Evolutionary conservation across 2,797 vertebrate genomes (phyloP).

Genomic region (Lepus oiostolus): DNA sequence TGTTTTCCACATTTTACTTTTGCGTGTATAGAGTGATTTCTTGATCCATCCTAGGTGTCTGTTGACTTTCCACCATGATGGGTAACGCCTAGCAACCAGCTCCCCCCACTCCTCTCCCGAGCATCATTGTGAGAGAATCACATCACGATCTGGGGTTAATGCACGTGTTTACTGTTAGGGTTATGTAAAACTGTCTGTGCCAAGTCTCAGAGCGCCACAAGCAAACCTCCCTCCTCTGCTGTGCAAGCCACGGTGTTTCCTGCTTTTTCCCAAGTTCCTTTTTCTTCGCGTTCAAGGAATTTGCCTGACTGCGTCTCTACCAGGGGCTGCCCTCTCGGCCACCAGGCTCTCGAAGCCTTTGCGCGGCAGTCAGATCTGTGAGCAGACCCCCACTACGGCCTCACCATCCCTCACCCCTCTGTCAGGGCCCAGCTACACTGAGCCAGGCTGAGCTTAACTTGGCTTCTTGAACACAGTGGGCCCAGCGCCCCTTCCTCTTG

Average conservation of each 20-base stretch:
- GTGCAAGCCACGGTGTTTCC: neutral
- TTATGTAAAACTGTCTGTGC: slow-evolving; percentile 21
- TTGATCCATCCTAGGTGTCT: neutral
- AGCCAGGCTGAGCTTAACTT: neutral
- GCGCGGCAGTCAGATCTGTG: neutral
- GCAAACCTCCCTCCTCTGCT: slow-evolving; percentile 48
- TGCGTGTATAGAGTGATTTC: neutral
- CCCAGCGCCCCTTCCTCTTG: neutral
- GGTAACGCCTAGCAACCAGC: neutral
- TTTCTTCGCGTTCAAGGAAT: neutral
- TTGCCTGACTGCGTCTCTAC: neutral
- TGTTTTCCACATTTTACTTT: slow-evolving; percentile 7
- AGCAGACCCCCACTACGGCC: neutral
- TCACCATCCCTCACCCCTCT: neutral
- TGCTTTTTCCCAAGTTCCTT: slow-evolving; percentile 3
- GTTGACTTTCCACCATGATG: neutral
- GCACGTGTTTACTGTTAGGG: neutral
- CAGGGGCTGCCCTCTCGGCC: neutral
- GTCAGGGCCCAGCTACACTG: neutral
- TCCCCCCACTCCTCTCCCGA: neutral
- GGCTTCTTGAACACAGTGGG: neutral
- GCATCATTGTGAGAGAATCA: neutral
- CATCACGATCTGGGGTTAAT: slow-evolving; percentile 31
- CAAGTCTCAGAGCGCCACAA: slow-evolving; percentile 48
- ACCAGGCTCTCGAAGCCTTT: neutral